Evolutionary conservation across 2,113 vertebrate species (phyloP).

Genomic region (Prietella phreatophila): DNA sequence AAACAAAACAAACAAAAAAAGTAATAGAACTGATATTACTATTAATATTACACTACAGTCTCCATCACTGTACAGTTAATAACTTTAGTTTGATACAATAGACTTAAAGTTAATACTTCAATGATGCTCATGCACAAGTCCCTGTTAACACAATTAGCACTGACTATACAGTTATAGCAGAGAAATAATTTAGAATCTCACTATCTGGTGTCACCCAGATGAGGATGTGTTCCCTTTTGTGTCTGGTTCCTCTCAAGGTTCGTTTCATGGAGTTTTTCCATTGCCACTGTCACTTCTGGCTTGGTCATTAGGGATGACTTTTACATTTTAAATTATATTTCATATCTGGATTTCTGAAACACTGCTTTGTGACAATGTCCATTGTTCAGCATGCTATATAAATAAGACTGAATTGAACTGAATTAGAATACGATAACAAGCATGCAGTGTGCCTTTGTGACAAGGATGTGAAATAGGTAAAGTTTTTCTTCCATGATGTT

Average conservation of each 20-base stretch:
- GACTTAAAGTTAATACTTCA: background rate
- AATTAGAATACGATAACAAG: background rate
- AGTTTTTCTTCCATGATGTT: background rate
- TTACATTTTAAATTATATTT: background rate
- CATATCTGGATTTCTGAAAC: background rate
- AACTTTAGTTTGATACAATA: background rate
- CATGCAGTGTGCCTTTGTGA: background rate
- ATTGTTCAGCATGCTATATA: background rate
- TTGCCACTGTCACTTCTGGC: background rate
- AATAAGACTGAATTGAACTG: background rate
- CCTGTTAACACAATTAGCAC: background rate
- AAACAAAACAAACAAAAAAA: too few species aligned
- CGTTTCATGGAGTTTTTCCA: background rate
- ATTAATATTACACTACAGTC: background rate
- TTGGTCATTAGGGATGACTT: background rate
- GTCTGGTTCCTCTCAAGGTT: background rate
- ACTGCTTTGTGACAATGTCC: background rate
- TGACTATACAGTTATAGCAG: background rate
- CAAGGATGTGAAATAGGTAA: constrained; percentile 4
- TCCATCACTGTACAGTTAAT: background rate
- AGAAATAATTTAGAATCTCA: background rate
- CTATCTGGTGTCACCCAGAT: background rate
- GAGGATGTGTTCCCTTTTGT: background rate
- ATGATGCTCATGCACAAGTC: background rate
- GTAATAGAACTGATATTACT: background rate